These are phyloP conservation scores for Mustelus asterias DNA, from an alignment of 2,113 vertebrate genomes.

Conservation along the genomic window DNA sequence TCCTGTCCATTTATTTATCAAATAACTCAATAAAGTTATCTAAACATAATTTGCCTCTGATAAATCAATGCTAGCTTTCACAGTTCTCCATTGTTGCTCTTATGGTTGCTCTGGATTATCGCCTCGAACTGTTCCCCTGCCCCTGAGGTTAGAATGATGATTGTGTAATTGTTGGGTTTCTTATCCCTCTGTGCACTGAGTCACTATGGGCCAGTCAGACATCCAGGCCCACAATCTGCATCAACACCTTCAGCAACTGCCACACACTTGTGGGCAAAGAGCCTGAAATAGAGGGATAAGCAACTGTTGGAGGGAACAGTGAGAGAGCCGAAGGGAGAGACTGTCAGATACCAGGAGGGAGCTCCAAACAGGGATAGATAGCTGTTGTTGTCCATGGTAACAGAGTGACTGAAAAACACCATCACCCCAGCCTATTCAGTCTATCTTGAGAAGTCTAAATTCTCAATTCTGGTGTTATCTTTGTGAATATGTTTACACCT, in stretches of 20 bases:
- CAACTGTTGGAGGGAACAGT: too few relatives aligned
- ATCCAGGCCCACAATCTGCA: not conserved
- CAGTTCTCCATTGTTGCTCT: too few relatives aligned
- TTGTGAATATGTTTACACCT: not conserved
- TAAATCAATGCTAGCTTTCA: not conserved
- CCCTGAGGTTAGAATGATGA: not conserved
- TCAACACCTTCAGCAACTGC: constrained; percentile 52
- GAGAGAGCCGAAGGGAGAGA: too few relatives aligned
- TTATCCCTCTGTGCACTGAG: not conserved
- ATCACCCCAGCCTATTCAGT: not conserved
- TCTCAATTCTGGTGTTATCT: not conserved
- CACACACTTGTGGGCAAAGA: constrained; percentile 55
- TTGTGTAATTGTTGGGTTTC: not conserved
- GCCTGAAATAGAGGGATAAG: constrained; percentile 43
- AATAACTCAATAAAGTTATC: not conserved
- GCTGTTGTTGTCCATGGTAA: not conserved
- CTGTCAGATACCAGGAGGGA: too few relatives aligned
- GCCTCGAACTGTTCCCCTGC: not conserved
- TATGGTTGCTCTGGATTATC: not conserved
- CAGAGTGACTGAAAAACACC: not conserved
- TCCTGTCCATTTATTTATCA: not conserved
- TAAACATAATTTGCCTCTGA: not conserved
- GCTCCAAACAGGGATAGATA: too few relatives aligned
- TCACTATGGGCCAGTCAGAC: not conserved
- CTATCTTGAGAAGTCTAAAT: not conserved